These are phyloP conservation scores for Lycorma delicatula DNA, from an alignment of 1,140 invertebrate genomes.

Conservation along the genomic window DNA sequence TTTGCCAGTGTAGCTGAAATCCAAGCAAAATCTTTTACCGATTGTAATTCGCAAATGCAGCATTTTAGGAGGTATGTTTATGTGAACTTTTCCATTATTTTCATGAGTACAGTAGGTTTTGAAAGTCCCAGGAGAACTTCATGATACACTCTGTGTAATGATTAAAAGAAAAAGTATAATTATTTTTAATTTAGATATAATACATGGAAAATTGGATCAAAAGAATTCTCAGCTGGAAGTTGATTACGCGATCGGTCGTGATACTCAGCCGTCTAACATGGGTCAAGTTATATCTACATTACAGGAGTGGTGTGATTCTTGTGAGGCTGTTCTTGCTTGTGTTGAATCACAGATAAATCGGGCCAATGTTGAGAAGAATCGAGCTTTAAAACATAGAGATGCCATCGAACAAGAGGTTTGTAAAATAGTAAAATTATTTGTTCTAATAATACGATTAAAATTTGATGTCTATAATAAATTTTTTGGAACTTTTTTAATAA, in stretches of 20 bases:
- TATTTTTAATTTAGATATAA: conserved; percentile 60
- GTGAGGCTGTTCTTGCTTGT: conserved; percentile 76
- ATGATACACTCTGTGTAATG: not conserved
- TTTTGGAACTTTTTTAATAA: too few relatives aligned
- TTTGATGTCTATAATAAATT: too few relatives aligned
- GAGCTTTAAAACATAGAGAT: conserved; percentile 68
- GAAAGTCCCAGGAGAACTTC: too few relatives aligned
- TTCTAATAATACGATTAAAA: too few relatives aligned
- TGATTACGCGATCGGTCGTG: conserved; percentile 87
- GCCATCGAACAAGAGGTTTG: conserved; percentile 77
- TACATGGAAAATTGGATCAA: conserved; percentile 93
- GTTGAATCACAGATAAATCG: conserved; percentile 82
- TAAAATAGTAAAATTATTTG: conserved; percentile 11
- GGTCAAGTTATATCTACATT: conserved; percentile 66
- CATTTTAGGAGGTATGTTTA: too few relatives aligned
- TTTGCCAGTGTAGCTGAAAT: too few relatives aligned
- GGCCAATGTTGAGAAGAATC: conserved; percentile 79
- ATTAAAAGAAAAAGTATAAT: not conserved
- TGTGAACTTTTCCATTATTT: too few relatives aligned
- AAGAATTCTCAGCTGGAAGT: conserved; percentile 87
- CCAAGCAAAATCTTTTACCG: too few relatives aligned
- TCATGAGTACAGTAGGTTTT: too few relatives aligned
- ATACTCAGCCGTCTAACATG: conserved; percentile 75
- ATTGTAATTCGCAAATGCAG: too few relatives aligned
- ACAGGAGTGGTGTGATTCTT: conserved; percentile 85